Evolutionary conservation across 2,888 invertebrate genomes (phyloP), one percentile per base, ranked within the genome.

Genomic region (Rotaria sp.): DNA sequence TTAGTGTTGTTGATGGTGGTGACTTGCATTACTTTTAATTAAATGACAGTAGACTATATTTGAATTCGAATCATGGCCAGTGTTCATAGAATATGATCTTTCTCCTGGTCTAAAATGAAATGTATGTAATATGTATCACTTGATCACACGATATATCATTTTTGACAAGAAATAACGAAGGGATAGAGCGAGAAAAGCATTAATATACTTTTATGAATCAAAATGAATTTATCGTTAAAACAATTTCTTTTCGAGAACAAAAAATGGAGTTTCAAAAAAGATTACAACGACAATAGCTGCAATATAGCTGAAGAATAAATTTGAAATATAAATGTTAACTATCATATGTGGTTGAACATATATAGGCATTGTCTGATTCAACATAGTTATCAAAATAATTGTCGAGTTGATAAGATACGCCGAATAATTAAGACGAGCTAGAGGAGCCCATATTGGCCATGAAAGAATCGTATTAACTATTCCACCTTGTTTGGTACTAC

Each of bases 361-460:
- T 1, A 84, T 15, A 15, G 80, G n/a, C 41, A 55, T 35, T 80
- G 52, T 52, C 41, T 55, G 85, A 85, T 85, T 85, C 18, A 80
- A 84, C 7, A n/a, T 45, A 67, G 57, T 80, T 24, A 84, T 80
- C 13, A 74, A 41, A 24, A 85, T 45, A 26, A 85, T 80, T 35
- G 75, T 59, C 13, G 80, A 35, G 41, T 85, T 80, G 41, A 85
- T 55, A 15, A 85, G 55, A 85, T 38, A 85, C 11, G 85, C 85
- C 7, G 85, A 52, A 85, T 85, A 85, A 30, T 85, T 85, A 11
- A 85, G 24, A 35, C 85, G 67, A 30, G 85, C 52, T 30, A 85
- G 45, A 26, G 85, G 85, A 18, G 52, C 55, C 85, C 85, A 85
- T n/a, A 85, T 75, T 15, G 85, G n/a, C 85, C 85, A 85, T 3